These are phyloP conservation scores for Ceratitis capitata DNA, from an alignment of 1,140 invertebrate genomes.

Conservation along the genomic window DNA sequence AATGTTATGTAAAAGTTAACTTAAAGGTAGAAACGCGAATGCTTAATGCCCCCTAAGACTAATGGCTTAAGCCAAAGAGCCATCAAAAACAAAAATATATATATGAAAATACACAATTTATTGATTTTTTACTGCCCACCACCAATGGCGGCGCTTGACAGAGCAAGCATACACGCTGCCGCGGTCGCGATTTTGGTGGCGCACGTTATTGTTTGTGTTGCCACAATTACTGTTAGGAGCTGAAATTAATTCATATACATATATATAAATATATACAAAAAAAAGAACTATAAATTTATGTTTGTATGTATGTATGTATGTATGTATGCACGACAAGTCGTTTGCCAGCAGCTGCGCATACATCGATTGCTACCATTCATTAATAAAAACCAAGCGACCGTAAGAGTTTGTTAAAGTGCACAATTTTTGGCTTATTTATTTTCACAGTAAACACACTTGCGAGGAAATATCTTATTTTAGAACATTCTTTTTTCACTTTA, in stretches of 20 bases:
- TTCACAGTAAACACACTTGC: not conserved
- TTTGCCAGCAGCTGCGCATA: not conserved
- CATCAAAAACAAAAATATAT: not conserved
- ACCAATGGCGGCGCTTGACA: not conserved
- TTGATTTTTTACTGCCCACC: not conserved
- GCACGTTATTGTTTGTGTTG: not conserved
- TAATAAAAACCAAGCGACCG: not conserved
- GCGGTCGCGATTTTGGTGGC: no score
- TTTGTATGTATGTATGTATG: not conserved
- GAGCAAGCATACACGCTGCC: not conserved
- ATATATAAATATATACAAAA: no score
- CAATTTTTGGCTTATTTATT: not conserved
- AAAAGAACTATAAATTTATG: no score
- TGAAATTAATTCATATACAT: not conserved
- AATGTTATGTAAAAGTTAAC: not conserved
- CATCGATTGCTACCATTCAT: not conserved
- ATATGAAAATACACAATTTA: not conserved
- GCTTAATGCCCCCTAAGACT: no score
- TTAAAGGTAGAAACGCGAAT: not conserved
- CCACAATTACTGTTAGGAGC: not conserved
- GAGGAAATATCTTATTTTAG: not conserved
- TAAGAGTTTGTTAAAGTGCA: not conserved
- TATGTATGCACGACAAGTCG: not conserved
- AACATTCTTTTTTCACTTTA: not conserved
- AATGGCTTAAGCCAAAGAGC: not conserved